Percentiles rank a stretch among this genome's conserved stretches.
Evolutionary conservation across 30 jellyfish, hydroid and myxozoan genomes (phyloP).

Genomic region (Aurelia aurita complex sp. Pacific): DNA sequence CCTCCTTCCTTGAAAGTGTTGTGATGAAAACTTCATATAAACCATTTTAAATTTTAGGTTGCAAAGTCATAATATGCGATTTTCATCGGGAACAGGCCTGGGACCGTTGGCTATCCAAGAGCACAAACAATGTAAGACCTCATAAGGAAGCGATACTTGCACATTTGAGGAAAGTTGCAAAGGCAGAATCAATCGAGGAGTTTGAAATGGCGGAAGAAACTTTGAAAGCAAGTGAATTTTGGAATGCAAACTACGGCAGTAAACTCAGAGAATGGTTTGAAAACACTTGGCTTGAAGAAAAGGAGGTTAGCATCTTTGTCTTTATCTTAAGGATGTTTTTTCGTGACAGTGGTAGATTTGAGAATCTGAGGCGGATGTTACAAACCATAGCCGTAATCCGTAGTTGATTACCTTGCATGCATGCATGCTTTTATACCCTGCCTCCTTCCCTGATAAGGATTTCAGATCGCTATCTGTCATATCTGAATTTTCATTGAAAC

Average conservation of each 20-base stretch:
- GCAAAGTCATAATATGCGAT: conserved; percentile 1
- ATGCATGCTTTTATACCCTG: too few relatives aligned
- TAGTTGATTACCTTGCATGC: too few relatives aligned
- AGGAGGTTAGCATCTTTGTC: conserved; percentile 20
- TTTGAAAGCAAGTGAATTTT: background rate
- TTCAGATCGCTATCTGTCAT: too few relatives aligned
- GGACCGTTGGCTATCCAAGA: conserved; percentile 16
- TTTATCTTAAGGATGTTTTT: background rate
- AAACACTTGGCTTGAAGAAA: conserved; percentile 10
- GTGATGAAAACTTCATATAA: too few relatives aligned
- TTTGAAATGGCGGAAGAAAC: conserved; percentile 7
- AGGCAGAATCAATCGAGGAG: conserved; percentile 23
- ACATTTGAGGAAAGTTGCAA: conserved; percentile 15
- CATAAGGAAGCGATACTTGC: conserved; percentile 5
- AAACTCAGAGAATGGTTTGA: conserved; percentile 31
- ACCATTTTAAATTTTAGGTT: conserved; percentile 8
- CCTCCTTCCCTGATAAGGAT: too few relatives aligned
- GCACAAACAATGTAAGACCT: background rate
- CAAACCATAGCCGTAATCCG: too few relatives aligned
- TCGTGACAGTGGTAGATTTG: too few relatives aligned
- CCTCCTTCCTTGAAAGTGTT: too few relatives aligned
- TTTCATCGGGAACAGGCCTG: too few relatives aligned
- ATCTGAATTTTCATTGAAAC: too few relatives aligned
- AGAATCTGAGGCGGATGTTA: too few relatives aligned
- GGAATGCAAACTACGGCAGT: conserved; percentile 15